A percentile compares a stretch with the other conserved stretches of the same genome.
Evolutionary conservation across 2,113 vertebrate genomes (phyloP).

Genomic region (Elanoides forficatus): DNA sequence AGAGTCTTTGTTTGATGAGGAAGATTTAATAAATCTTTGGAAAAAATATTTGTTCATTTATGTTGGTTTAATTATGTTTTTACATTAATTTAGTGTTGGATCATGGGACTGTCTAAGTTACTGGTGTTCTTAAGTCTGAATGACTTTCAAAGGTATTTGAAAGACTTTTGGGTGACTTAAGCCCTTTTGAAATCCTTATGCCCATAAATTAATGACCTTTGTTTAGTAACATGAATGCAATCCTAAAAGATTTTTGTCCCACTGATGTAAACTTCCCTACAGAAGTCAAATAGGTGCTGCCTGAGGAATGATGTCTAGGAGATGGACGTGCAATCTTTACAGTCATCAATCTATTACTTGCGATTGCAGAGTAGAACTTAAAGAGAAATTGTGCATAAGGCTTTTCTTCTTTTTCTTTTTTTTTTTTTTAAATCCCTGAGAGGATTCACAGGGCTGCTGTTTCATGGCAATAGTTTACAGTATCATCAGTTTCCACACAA

Average conservation of each 20-base stretch:
- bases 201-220: neutral
- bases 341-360: neutral
- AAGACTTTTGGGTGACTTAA: neutral
- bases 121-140: neutral
- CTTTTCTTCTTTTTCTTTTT: neutral
- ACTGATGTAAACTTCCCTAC: neutral
- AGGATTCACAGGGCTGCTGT: neutral
- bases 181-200: neutral
- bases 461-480: neutral
- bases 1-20: neutral
- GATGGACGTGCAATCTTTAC: rapidly evolving
- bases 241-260: neutral
- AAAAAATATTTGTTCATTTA: neutral
- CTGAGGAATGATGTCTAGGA: neutral
- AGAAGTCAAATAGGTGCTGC: neutral
- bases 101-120: neutral
- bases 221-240: neutral
- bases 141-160: neutral
- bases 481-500: neutral
- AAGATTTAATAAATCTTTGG: neutral
- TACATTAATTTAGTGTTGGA: neutral
- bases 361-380: neutral
- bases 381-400: neutral
- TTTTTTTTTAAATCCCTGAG: neutral
- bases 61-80: neutral